Evolutionary conservation across 1,140 invertebrate genomes (phyloP).

Genomic region (Limonius californicus): DNA sequence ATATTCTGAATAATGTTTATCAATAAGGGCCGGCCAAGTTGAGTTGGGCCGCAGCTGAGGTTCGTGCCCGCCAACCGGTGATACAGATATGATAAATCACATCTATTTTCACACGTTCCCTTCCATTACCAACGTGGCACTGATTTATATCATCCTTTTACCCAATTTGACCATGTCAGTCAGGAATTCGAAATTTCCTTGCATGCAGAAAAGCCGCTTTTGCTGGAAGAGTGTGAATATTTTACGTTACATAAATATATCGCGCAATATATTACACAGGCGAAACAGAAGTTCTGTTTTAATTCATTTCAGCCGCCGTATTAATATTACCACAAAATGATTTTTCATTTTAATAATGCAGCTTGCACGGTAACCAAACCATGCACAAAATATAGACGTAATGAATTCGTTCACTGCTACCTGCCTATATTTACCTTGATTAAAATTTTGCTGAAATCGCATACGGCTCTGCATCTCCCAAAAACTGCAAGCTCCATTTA

Average conservation of each 20-base stretch:
- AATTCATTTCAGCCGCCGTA: no score
- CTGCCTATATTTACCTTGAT: no score
- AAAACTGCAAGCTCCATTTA: no score
- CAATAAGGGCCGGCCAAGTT: slow-evolving; percentile 3
- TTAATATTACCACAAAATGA: no score
- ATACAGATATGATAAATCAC: slow-evolving; percentile 26
- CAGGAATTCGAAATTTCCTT: slow-evolving; percentile 12
- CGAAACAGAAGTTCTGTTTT: no score
- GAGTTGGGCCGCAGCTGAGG: slow-evolving; percentile 13
- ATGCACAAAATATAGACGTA: no score
- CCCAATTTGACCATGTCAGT: slow-evolving; percentile 26
- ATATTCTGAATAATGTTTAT: neutral
- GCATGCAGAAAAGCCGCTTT: neutral
- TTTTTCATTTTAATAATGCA: no score
- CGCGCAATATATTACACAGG: no score
- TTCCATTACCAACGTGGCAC: slow-evolving; percentile 27
- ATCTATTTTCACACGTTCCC: slow-evolving; percentile 24
- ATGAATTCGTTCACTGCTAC: no score
- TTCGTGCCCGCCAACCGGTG: slow-evolving; percentile 22
- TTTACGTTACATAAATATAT: neutral
- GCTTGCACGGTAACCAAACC: no score
- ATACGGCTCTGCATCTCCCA: no score
- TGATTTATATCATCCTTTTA: slow-evolving; percentile 29
- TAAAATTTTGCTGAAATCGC: no score
- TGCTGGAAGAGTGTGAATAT: neutral